Conservation (phyloP, 2,888 invertebrate species). For the Diachrysia chrysitis region DNA sequence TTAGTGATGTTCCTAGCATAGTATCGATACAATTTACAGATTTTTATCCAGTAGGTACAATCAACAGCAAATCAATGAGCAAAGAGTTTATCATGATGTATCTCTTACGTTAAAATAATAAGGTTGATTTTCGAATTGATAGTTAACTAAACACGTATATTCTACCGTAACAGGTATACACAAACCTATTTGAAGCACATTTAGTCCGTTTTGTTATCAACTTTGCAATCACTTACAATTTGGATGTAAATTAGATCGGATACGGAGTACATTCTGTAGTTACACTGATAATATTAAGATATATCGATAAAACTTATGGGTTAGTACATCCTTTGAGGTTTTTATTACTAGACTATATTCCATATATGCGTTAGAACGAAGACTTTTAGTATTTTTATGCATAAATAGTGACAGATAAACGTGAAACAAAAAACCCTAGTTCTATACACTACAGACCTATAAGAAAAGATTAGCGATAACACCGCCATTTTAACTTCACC, state of each 20-base stretch:
- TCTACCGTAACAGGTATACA: background rate
- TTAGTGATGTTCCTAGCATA: background rate
- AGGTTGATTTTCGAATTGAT: background rate
- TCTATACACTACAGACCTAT: background rate
- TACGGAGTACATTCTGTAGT: conserved; percentile 29
- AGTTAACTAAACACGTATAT: background rate
- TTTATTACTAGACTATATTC: background rate
- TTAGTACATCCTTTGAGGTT: conserved; percentile 7
- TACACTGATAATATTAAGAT: conserved; percentile 25
- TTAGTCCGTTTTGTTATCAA: conserved; percentile 48
- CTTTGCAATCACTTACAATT: conserved; percentile 42
- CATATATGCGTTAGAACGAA: conserved; percentile 1
- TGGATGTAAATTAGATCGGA: conserved; percentile 44
- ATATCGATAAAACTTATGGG: conserved; percentile 9
- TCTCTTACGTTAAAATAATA: background rate
- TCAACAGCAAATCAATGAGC: background rate
- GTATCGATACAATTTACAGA: conserved; percentile 22
- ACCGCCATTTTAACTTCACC: background rate
- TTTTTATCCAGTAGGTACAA: conserved; percentile 22
- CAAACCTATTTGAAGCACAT: conserved; percentile 41
- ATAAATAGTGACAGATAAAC: background rate
- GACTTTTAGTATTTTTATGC: background rate
- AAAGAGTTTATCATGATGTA: background rate
- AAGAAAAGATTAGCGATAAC: background rate
- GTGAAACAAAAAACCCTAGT: background rate